These are phyloP conservation scores for Nyleta sp. DNA, from an alignment of 2,888 invertebrate species.

Conservation along the genomic window DNA sequence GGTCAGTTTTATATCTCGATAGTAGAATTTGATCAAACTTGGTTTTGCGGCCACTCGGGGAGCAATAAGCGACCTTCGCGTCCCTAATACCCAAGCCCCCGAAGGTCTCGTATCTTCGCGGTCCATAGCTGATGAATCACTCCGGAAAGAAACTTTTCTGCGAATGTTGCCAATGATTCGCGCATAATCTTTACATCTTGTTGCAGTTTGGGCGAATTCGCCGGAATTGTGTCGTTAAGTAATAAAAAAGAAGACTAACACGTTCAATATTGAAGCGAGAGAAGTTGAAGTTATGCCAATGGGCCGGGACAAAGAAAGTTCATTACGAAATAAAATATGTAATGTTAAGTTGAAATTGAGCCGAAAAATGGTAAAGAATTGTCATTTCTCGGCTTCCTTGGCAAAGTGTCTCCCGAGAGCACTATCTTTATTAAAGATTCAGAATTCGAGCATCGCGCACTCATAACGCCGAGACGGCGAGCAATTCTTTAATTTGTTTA, in stretches of 20 bases:
- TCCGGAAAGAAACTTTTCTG: conserved; percentile 24
- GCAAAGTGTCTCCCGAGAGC: conserved; percentile 68
- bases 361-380: conserved; percentile 47
- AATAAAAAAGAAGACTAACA: background rate
- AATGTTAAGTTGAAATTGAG: conserved; percentile 47
- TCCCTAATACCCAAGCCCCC: conserved; percentile 73
- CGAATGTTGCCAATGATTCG: conserved; percentile 25
- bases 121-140: conserved; percentile 73
- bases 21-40: conserved; percentile 83
- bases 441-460: conserved; percentile 71
- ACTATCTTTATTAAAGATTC: conserved; percentile 74
- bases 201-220: too few relatives aligned
- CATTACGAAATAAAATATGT: conserved; percentile 51
- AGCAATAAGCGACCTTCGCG: conserved; percentile 79
- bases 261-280: background rate
- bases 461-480: conserved; percentile 74
- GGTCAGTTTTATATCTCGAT: conserved; percentile 82
- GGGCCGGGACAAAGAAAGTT: conserved; percentile 1
- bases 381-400: conserved; percentile 44
- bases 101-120: conserved; percentile 70
- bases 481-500: conserved; percentile 81
- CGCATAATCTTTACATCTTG: conserved; percentile 18
- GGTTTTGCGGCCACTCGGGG: conserved; percentile 83
- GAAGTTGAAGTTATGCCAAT: background rate
- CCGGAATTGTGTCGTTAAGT: too few relatives aligned